These are phyloP conservation scores for Perdita meconis DNA, from an alignment of 2,888 invertebrate genomes.

Conservation along the genomic window DNA sequence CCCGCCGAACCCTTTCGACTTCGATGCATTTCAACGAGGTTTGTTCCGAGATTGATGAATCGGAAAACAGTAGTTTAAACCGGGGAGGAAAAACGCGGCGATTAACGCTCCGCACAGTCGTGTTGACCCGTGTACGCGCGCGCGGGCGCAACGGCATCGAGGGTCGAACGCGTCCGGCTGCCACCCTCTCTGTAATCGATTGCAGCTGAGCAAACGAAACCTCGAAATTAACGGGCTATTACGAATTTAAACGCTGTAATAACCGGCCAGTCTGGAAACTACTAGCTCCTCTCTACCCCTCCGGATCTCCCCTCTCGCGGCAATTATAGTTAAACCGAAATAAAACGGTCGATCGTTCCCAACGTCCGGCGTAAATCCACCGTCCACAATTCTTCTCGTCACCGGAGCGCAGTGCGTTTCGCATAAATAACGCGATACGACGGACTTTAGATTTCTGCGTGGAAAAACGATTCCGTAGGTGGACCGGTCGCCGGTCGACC, in stretches of 20 bases:
- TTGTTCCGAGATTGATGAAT: constrained; percentile 72
- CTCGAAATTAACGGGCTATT: constrained; percentile 80
- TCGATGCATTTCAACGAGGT: constrained; percentile 77
- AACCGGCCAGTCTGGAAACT: constrained; percentile 35
- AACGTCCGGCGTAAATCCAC: constrained; percentile 27
- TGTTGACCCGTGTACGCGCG: constrained; percentile 37
- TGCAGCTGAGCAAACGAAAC: constrained; percentile 81
- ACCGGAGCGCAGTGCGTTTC: constrained; percentile 23
- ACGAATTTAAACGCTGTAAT: constrained; percentile 77
- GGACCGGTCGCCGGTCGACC: constrained; percentile 60
- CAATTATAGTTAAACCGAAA: constrained; percentile 51
- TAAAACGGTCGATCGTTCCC: constrained; percentile 41
- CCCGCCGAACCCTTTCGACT: constrained; percentile 58
- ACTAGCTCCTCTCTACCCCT: no score
- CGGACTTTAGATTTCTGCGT: constrained; percentile 19
- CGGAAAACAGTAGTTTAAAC: constrained; percentile 70
- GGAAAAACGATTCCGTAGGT: constrained; percentile 53
- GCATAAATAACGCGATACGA: constrained; percentile 39
- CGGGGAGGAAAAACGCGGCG: constrained; percentile 56
- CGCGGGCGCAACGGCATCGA: neutral
- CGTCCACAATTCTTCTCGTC: constrained; percentile 8
- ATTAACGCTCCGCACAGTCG: constrained; percentile 59
- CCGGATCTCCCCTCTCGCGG: neutral
- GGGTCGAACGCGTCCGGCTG: constrained; percentile 30
- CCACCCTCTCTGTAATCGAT: constrained; percentile 67